These are phyloP conservation scores for Unio pictorum DNA, from an alignment of 2,888 invertebrate species.

Conservation along the genomic window DNA sequence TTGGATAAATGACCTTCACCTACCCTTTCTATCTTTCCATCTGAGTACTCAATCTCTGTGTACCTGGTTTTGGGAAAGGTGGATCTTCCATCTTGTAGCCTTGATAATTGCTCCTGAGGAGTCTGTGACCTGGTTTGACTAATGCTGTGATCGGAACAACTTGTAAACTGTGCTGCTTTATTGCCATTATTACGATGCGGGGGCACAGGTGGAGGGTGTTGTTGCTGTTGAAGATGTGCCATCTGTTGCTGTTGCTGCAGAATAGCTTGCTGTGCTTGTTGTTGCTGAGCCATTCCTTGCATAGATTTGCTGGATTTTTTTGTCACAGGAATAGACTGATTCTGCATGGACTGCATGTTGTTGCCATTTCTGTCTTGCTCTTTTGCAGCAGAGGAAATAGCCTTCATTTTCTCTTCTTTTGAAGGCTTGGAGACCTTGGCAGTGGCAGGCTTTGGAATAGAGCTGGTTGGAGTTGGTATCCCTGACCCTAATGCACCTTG, in stretches of 20 bases:
- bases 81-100: constrained; percentile 28
- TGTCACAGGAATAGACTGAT: constrained; percentile 5
- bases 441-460: constrained; percentile 54
- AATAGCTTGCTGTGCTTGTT: constrained; percentile 11
- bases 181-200: constrained; percentile 34
- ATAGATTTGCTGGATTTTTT: constrained; percentile 7
- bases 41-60: constrained; percentile 48
- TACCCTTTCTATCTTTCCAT: constrained; percentile 43
- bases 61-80: constrained; percentile 38
- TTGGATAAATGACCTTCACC: constrained; percentile 47
- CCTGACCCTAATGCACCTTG: constrained; percentile 23
- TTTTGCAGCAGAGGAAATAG: constrained; percentile 16
- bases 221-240: constrained; percentile 19
- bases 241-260: constrained; percentile 19
- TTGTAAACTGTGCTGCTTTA: constrained; percentile 13
- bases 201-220: constrained; percentile 34
- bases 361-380: constrained; percentile 28
- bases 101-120: constrained; percentile 13
- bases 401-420: constrained; percentile 55
- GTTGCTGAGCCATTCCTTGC: constrained; percentile 8
- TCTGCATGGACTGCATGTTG: constrained; percentile 4
- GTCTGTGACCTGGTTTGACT: constrained; percentile 14
- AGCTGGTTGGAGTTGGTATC: constrained; percentile 29
- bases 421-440: constrained; percentile 37
- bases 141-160: constrained; percentile 6